phyloP scores from a whole-genome alignment of 2,888 invertebrate genomes.

The Allacma fusca region DNA sequence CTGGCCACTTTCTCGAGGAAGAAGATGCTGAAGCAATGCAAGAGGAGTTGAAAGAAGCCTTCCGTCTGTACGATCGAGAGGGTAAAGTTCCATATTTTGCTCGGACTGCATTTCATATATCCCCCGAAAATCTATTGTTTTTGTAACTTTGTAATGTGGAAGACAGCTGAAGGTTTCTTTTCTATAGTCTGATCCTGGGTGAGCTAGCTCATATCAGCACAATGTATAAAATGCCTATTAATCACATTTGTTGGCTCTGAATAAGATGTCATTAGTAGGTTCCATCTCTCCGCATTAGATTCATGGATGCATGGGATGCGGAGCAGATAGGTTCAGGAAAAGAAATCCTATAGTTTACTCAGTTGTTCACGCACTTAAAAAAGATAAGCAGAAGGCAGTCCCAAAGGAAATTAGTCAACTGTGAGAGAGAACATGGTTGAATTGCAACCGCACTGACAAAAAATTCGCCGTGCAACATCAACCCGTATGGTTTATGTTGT shows the following conservation, averaged over 20 bases:
- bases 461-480: neutral
- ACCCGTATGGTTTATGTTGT: conserved; percentile 3
- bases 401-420: conserved; percentile 12
- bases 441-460: neutral
- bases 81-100: conserved; percentile 66
- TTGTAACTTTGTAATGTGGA: neutral
- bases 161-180: neutral
- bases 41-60: conserved; percentile 96
- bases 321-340: neutral
- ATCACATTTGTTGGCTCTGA: conserved; percentile 14
- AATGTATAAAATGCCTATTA: conserved; percentile 16
- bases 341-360: conserved; percentile 5
- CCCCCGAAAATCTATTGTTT: neutral
- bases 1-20: conserved; percentile 92
- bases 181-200: neutral
- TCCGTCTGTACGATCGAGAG: conserved; percentile 95
- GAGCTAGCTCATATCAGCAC: neutral
- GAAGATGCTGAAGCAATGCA: conserved; percentile 96
- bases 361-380: conserved; percentile 12
- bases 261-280: conserved; percentile 7
- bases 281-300: neutral
- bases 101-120: neutral
- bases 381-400: neutral
- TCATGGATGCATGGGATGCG: neutral
- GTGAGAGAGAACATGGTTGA: conserved; percentile 1